phyloP scores from a whole-genome alignment of 2,797 vertebrate species.

The Telmatherina bonti region DNA sequence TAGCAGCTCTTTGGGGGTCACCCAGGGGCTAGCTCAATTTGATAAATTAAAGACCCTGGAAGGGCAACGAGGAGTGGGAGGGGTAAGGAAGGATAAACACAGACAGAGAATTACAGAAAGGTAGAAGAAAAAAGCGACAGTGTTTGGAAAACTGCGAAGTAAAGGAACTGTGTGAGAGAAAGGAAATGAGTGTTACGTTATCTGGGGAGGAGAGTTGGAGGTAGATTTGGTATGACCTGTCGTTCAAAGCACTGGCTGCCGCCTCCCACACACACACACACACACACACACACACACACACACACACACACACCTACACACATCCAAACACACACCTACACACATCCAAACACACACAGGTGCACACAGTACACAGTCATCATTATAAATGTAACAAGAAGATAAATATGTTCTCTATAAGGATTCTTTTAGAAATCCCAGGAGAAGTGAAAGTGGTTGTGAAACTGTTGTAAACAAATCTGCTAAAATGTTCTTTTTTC shows the following conservation, averaged over 20 bases:
- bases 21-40: slow-evolving; percentile 72
- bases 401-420: background rate
- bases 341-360: background rate
- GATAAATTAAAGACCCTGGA: slow-evolving; percentile 82
- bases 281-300: background rate
- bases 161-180: slow-evolving; percentile 38
- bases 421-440: background rate
- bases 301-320: slow-evolving; percentile 27
- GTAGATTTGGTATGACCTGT: slow-evolving; percentile 69
- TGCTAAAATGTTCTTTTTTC: too few relatives aligned
- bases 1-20: slow-evolving; percentile 82
- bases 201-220: slow-evolving; percentile 80
- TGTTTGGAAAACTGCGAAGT: slow-evolving; percentile 3
- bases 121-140: slow-evolving; percentile 15
- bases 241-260: slow-evolving; percentile 41
- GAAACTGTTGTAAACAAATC: too few relatives aligned
- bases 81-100: slow-evolving; percentile 20
- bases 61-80: slow-evolving; percentile 24
- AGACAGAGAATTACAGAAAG: slow-evolving; percentile 15
- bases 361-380: background rate
- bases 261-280: slow-evolving; percentile 33
- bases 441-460: background rate
- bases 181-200: slow-evolving; percentile 60
- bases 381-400: background rate
- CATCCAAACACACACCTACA: slow-evolving; percentile 1